Percentiles rank a stretch among this genome's conserved stretches.
Evolutionary conservation across 1,140 invertebrate genomes (phyloP).

Genomic region (Drosophila pruinosa): DNA sequence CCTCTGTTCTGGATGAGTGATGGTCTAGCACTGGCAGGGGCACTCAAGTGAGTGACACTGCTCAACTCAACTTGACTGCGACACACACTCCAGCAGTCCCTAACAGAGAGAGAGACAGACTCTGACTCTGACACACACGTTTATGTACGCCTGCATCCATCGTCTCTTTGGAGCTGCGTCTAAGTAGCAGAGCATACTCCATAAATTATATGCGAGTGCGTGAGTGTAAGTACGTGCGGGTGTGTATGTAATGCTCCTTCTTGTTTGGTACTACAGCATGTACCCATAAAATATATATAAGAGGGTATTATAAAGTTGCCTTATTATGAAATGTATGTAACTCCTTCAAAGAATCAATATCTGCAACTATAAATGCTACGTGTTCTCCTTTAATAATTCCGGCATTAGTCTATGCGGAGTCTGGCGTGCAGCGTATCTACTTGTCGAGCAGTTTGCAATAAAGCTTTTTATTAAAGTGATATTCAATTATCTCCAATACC

Average conservation of each 20-base stretch:
- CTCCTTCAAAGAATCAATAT: too few relatives aligned
- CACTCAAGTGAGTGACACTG: conserved; percentile 14
- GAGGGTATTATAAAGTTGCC: background rate
- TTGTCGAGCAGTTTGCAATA: too few relatives aligned
- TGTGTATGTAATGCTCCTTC: background rate
- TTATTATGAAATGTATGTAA: background rate
- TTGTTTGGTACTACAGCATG: background rate
- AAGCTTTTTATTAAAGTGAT: too few relatives aligned
- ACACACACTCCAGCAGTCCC: background rate
- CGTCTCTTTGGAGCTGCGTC: conserved; percentile 1
- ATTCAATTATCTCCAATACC: background rate
- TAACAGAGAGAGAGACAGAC: background rate
- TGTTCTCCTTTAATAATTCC: too few relatives aligned
- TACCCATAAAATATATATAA: background rate
- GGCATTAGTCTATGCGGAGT: too few relatives aligned
- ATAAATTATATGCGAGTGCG: conserved; percentile 11
- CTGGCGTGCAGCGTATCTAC: too few relatives aligned
- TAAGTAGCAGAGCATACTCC: conserved; percentile 6
- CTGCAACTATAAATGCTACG: too few relatives aligned
- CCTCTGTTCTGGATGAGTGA: conserved; percentile 22
- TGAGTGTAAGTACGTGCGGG: conserved; percentile 20
- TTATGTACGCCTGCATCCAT: background rate
- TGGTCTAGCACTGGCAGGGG: conserved; percentile 10
- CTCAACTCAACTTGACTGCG: conserved; percentile 4
- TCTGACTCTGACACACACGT: background rate